Base-by-base conservation (phyloP, 2,797 vertebrate genomes). In the Megaceryle alcyon region DNA sequence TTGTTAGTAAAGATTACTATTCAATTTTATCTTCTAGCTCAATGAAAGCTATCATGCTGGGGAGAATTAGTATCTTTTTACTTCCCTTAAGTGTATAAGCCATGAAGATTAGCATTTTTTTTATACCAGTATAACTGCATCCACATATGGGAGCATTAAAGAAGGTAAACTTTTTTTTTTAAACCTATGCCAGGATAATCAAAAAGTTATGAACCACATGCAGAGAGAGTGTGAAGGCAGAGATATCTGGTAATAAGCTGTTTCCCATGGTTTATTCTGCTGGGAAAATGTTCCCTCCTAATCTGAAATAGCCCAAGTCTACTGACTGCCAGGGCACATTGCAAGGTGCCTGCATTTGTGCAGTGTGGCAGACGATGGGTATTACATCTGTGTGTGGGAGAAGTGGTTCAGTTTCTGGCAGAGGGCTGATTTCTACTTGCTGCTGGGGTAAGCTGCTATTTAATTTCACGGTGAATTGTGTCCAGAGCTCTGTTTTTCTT, bases 381-480 rank as follows among this genome's bases (percentile, higher is more conserved):
- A 63, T 89, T 92, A 57, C 79, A 73, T 54, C 64, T 48, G 15
- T 35, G 28, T 29, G 43, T 16, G 41, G 37, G 72, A 89, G 49
- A 88, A 90, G 14, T 0, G 0, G 53, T 88, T 35, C 10, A 1
- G 69, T 82, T 91, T 72, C 91, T 94, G 82, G 73, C 66, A 88
- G 59, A 96, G 51, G 46, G 12, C 63, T 92, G 89, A 86, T 89
- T 95, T 76, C 73, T 94, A n/a, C 63, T 94, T 60, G 88, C 91
- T 90, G 37, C 66, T 60, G 29, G 85, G 73, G 72, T 92, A 94
- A 94, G 73, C 77, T 56, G 57, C 77, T 90, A 72, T 94, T 96
- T 94, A 95, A 96, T 96, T 96, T 96, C 94, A 96, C 0, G 25
- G 91, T 82, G 92, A 93, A 90, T 81, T 86, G 72, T 96, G 91